These are phyloP conservation scores for Lates calcarifer DNA, from an alignment of 2,113 vertebrate species.

Conservation along the genomic window DNA sequence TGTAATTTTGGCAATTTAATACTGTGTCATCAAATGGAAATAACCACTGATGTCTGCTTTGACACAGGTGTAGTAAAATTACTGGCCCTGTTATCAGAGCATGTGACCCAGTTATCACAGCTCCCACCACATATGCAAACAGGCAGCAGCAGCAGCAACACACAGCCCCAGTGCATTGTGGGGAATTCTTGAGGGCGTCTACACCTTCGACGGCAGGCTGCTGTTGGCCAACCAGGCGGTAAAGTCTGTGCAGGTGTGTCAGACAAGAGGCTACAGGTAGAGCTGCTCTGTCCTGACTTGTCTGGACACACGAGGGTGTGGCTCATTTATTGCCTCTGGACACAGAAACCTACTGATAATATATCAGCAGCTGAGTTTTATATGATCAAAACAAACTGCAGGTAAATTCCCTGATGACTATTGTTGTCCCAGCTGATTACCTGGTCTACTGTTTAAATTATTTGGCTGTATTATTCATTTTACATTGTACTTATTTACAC, in stretches of 20 bases:
- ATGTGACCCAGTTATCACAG: slow-evolving; percentile 21
- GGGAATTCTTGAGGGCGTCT: slow-evolving; percentile 9
- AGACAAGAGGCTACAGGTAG: slow-evolving; percentile 47
- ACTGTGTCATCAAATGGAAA: too few species aligned
- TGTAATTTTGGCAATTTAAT: too few species aligned
- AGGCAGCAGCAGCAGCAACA: not conserved
- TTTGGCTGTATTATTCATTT: too few species aligned
- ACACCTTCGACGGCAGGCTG: not conserved
- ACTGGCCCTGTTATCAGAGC: slow-evolving; percentile 5
- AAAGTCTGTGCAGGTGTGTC: slow-evolving; percentile 20
- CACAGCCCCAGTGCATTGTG: slow-evolving; percentile 40
- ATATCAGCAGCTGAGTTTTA: not conserved
- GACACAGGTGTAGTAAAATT: too few species aligned
- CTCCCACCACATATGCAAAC: not conserved
- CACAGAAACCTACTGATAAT: not conserved
- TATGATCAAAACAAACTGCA: not conserved
- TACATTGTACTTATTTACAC: too few species aligned
- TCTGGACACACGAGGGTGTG: slow-evolving; percentile 20
- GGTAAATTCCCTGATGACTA: not conserved
- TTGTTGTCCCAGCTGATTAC: too few species aligned
- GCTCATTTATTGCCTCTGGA: not conserved
- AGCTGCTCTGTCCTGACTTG: slow-evolving; percentile 27
- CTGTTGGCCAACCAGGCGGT: not conserved
- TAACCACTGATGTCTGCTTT: too few species aligned
- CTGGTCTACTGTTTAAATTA: too few species aligned